Percentiles rank a stretch among this genome's conserved stretches.
phyloP scores from a whole-genome alignment of 2,113 vertebrate genomes.

The Tachuris rubrigastra region DNA sequence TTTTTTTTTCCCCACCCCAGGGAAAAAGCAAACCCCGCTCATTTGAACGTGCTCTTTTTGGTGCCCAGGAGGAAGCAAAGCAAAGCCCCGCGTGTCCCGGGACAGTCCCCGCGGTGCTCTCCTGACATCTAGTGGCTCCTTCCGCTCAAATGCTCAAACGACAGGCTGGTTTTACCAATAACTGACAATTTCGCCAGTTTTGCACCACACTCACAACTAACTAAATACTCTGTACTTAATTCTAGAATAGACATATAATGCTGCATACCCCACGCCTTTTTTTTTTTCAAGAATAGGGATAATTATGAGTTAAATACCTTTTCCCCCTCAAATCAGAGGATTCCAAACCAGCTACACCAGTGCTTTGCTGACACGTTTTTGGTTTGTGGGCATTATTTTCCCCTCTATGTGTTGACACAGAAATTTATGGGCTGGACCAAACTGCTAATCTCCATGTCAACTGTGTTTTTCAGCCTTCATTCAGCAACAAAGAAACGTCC shows the following conservation, averaged over 20 bases:
- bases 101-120: background rate
- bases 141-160: too few species aligned
- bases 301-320: background rate
- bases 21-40: fast-evolving
- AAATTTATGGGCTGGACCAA: background rate
- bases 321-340: background rate
- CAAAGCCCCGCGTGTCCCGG: fast-evolving
- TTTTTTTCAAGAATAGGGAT: too few species aligned
- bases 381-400: background rate
- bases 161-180: background rate
- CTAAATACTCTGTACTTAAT: background rate
- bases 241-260: fast-evolving
- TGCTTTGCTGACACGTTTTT: background rate
- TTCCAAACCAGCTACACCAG: background rate
- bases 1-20: too few species aligned
- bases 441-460: background rate
- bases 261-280: fast-evolving
- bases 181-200: fast-evolving
- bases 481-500: background rate
- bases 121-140: conserved; percentile 71
- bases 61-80: background rate
- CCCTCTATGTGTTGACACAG: background rate
- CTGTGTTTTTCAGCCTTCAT: background rate
- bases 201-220: too few species aligned
- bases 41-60: fast-evolving